Evolutionary conservation across 2,113 vertebrate species (phyloP).

Genomic region (Corapipo altera): DNA sequence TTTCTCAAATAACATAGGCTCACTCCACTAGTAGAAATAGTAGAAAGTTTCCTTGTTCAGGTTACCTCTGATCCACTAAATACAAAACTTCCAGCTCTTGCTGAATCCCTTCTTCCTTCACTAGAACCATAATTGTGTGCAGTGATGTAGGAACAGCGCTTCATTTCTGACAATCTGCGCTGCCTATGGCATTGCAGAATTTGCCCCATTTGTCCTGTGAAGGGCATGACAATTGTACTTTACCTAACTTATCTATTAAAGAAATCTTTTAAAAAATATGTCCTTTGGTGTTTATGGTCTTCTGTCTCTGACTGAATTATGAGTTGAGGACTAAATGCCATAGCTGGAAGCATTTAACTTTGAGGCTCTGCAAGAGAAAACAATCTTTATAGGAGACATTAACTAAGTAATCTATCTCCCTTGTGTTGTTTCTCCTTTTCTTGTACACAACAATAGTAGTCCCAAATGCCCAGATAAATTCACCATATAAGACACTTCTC

Average conservation of each 20-base stretch:
- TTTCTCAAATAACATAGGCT: neutral
- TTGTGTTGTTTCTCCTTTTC: neutral
- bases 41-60: neutral
- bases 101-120: neutral
- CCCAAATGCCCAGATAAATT: neutral
- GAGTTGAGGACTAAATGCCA: neutral
- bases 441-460: neutral
- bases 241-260: neutral
- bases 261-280: neutral
- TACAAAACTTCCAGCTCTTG: neutral
- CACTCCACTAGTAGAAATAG: neutral
- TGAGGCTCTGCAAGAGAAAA: neutral
- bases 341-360: neutral
- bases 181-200: neutral
- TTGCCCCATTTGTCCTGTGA: neutral
- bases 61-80: neutral
- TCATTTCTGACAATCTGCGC: neutral
- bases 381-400: neutral
- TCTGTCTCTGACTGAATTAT: neutral
- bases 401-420: neutral
- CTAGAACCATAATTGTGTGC: neutral
- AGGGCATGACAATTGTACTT: neutral
- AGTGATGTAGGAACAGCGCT: neutral
- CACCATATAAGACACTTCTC: neutral
- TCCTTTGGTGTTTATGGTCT: neutral